phyloP scores from a whole-genome alignment of 2,113 vertebrate species.

The Probosciger aterrimus region DNA sequence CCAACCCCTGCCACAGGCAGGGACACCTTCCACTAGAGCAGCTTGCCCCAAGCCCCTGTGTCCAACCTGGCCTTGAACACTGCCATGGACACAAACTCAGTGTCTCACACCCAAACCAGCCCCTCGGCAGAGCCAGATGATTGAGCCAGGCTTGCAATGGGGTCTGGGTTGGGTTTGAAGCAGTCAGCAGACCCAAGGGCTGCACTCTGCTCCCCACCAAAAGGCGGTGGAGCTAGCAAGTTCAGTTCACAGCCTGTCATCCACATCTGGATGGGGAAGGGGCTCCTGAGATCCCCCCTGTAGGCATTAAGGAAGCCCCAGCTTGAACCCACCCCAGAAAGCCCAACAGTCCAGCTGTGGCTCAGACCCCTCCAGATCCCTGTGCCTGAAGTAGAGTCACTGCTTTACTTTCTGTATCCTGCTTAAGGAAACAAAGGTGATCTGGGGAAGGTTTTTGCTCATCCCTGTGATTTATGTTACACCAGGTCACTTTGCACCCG shows the following conservation, averaged over 20 bases:
- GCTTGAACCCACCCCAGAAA: background rate
- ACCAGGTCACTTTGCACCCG: fast-evolving
- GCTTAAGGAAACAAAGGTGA: background rate
- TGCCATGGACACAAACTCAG: fast-evolving
- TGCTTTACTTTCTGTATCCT: background rate
- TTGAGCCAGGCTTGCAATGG: background rate
- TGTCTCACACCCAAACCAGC: background rate
- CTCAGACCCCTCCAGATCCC: background rate
- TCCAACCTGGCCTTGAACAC: background rate
- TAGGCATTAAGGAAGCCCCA: background rate
- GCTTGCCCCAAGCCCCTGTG: background rate
- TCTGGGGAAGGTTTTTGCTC: no score
- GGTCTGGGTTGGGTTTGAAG: background rate
- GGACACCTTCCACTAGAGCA: background rate
- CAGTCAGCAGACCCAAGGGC: no score
- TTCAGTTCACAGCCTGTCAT: background rate
- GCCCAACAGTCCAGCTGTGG: background rate
- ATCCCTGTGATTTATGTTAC: fast-evolving
- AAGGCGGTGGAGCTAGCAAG: no score
- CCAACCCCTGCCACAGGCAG: background rate
- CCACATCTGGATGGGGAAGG: background rate
- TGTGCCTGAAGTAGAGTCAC: background rate
- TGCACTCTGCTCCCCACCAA: background rate
- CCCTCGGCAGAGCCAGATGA: no score
- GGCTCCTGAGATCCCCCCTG: background rate